These are phyloP conservation scores for Nothocercus julius DNA, from an alignment of 2,113 vertebrate species.

Conservation along the genomic window DNA sequence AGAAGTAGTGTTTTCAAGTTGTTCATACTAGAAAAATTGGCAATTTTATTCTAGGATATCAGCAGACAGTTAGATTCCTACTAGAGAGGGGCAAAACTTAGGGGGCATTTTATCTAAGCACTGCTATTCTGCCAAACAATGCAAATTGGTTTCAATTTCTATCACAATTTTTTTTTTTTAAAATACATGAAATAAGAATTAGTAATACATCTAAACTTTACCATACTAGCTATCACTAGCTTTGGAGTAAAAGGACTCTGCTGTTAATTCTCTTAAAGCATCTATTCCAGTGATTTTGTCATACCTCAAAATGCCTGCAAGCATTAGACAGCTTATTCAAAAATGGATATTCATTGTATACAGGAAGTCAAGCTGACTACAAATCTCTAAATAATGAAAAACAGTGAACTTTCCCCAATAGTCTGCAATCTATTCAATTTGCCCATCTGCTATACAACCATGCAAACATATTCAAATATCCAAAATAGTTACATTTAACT, in stretches of 20 bases:
- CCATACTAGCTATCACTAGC: not conserved
- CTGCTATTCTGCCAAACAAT: not conserved
- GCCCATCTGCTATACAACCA: not conserved
- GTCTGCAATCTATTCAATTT: not conserved
- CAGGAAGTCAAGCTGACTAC: not conserved
- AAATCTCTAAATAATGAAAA: constrained; percentile 11
- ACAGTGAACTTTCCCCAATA: not conserved
- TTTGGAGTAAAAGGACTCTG: not conserved
- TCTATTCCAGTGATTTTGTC: not conserved
- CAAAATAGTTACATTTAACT: constrained; percentile 6
- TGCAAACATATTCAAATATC: constrained; percentile 14
- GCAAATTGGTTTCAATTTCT: not conserved
- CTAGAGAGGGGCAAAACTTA: not conserved
- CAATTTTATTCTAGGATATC: not conserved
- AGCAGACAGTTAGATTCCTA: not conserved
- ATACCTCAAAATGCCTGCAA: not conserved
- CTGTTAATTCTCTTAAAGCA: not conserved
- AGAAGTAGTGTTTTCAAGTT: not conserved
- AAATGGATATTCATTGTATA: not conserved
- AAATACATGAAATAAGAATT: not conserved
- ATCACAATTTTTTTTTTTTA: not conserved
- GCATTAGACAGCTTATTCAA: not conserved
- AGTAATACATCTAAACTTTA: not conserved
- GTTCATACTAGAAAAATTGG: not conserved
- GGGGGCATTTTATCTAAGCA: not conserved